A percentile compares a stretch with the other conserved stretches of the same genome.
These are phyloP conservation scores for Anthonomus grandis DNA, from an alignment of 1,140 invertebrate species.

Conservation along the genomic window DNA sequence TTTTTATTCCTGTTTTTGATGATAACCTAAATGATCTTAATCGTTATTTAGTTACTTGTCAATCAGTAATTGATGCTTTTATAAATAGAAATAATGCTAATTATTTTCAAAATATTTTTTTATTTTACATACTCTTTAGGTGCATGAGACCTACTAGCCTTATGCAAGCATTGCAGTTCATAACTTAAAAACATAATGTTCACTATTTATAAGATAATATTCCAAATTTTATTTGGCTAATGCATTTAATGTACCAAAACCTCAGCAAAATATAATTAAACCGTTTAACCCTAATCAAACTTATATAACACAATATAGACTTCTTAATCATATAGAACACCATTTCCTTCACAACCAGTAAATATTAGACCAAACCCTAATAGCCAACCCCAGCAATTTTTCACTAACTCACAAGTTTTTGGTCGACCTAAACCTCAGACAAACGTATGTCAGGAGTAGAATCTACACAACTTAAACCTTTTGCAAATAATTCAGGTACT, in stretches of 20 bases:
- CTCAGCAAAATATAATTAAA: too few relatives aligned
- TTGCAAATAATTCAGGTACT: neutral
- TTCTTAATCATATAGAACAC: too few relatives aligned
- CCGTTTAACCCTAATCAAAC: neutral
- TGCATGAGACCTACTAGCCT: slow-evolving; percentile 15
- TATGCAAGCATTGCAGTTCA: slow-evolving; percentile 4
- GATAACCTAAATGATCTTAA: too few relatives aligned
- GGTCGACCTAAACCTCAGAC: neutral
- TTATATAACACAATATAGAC: too few relatives aligned
- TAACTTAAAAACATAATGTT: slow-evolving; percentile 11
- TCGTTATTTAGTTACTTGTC: too few relatives aligned
- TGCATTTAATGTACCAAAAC: too few relatives aligned
- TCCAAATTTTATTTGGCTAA: too few relatives aligned
- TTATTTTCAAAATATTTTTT: slow-evolving; percentile 19
- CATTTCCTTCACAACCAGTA: too few relatives aligned
- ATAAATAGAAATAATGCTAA: slow-evolving; percentile 3
- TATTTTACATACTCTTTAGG: slow-evolving; percentile 18
- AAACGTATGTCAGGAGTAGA: slow-evolving; percentile 10
- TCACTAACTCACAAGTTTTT: slow-evolving; percentile 4
- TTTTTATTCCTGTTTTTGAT: slow-evolving; percentile 14
- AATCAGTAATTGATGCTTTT: slow-evolving; percentile 16
- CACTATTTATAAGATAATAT: slow-evolving; percentile 15
- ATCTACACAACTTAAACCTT: neutral
- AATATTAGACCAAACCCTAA: slow-evolving; percentile 7
- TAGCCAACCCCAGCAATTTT: too few relatives aligned